phyloP scores from a whole-genome alignment of 1,140 invertebrate species.

The Lithobius niger region DNA sequence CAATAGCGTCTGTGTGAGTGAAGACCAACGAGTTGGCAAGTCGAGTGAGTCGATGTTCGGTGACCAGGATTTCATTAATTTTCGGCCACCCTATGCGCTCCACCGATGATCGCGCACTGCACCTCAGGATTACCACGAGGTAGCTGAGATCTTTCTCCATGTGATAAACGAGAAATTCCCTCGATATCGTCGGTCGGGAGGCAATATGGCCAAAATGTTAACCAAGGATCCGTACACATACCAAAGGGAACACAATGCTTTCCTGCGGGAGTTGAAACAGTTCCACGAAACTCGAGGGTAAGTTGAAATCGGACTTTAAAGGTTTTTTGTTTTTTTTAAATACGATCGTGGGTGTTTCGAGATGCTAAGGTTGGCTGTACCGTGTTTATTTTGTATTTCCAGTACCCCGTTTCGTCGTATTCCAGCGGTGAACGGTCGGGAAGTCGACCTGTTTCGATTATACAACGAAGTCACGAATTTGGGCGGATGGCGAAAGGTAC shows the following conservation, averaged over 20 bases:
- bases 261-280: constrained; percentile 55
- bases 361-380: neutral
- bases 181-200: neutral
- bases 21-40: constrained; percentile 2
- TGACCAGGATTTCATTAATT: neutral
- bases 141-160: neutral
- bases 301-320: constrained; percentile 31
- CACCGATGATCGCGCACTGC: neutral
- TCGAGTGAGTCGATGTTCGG: neutral
- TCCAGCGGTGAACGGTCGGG: constrained; percentile 71
- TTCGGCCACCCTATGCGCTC: neutral
- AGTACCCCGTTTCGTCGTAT: constrained; percentile 59
- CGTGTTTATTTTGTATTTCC: constrained; percentile 20
- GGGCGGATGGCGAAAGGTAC: constrained; percentile 86
- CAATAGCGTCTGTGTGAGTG: neutral
- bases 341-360: neutral
- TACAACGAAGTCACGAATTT: constrained; percentile 78
- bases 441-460: constrained; percentile 78
- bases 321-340: constrained; percentile 12
- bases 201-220: constrained; percentile 2
- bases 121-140: no score
- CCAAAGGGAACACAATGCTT: constrained; percentile 7
- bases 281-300: constrained; percentile 75
- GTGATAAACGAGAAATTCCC: neutral
- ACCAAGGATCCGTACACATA: neutral